A percentile compares a stretch with the other conserved stretches of the same genome.
Evolutionary conservation across 2,888 invertebrate species (phyloP).

Genomic region (Poecilus cupreus): DNA sequence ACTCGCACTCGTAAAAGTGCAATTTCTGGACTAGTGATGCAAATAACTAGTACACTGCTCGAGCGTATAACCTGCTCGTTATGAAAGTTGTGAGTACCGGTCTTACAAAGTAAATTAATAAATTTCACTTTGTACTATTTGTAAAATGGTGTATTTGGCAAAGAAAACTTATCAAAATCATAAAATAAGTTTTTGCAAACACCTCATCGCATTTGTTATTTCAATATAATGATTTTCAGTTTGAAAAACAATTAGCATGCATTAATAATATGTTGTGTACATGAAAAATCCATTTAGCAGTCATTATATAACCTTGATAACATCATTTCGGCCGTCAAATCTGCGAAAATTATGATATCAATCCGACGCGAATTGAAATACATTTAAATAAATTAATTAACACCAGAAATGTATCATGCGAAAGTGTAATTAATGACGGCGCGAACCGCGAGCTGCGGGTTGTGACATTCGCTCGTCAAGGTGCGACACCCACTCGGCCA

Average conservation of each 20-base stretch:
- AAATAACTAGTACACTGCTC: too few relatives aligned
- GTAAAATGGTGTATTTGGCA: too few relatives aligned
- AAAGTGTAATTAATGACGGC: slow-evolving; percentile 51
- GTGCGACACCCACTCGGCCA: slow-evolving; percentile 30
- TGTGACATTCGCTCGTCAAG: slow-evolving; percentile 38
- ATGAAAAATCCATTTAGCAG: slow-evolving; percentile 56
- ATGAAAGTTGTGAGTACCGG: too few relatives aligned
- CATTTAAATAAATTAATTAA: slow-evolving; percentile 60
- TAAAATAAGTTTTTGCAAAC: not conserved
- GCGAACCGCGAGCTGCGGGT: not conserved
- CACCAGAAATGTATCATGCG: slow-evolving; percentile 47
- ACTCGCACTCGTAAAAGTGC: too few relatives aligned
- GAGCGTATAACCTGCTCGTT: too few relatives aligned
- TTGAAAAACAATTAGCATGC: slow-evolving; percentile 39
- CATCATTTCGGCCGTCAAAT: slow-evolving; percentile 57
- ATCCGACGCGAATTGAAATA: slow-evolving; percentile 34
- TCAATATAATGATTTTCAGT: not conserved
- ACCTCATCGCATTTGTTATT: not conserved
- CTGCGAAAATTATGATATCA: slow-evolving; percentile 58
- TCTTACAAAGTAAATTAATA: too few relatives aligned
- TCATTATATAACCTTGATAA: slow-evolving; percentile 51
- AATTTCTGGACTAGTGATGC: too few relatives aligned
- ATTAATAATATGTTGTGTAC: slow-evolving; percentile 56
- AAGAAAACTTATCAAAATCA: not conserved
- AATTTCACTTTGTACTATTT: too few relatives aligned